Base-by-base conservation (phyloP, 2,888 invertebrate species). In the Drosophila nr. fundita region DNA sequence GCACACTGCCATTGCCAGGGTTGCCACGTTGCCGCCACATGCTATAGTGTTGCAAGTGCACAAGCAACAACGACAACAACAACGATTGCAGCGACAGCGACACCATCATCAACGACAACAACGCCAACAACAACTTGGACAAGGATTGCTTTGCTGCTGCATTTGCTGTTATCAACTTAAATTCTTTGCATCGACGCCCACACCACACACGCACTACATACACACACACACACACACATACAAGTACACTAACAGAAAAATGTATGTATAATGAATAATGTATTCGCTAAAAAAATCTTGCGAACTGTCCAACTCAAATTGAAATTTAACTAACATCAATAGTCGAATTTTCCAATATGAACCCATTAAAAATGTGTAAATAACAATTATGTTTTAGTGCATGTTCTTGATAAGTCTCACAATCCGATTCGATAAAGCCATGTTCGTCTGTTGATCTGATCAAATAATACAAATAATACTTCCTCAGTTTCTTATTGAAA, bases 111-210 rank as follows among this genome's bases (percentile, higher is more conserved):
- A 68, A 78, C 62, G 32, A 36, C 64, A 78, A 67, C 82, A 64
- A 50, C 70, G 69, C 24, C 58, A 73, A 18, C 55, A 70, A 42
- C 73, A 27, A 27, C 65, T 55, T 27, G 65, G 71, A 70, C 81
- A 55, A 55, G 76, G 62, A 29, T 32, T 48, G 52, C 63, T 48
- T 15, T 57, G 32, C 45, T 21, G 63, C 58, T 65, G 59, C 59
- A 55, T 71, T 71, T 53, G 65, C 81, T 69, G 78, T 85, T 85
- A 85, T 85, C 84, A 85, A 86, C 84, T 85, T 80, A 89, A 85
- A 89, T 85, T 88, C 87, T 75, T 77, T 72, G 88, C 84, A 85
- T 88, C 88, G 81, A 73, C 86, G 80, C 88, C 77, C 63, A 42
- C 5, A n/a, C 60, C 65, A 76, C 55, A 73, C 40, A 27, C 59